phyloP scores from a whole-genome alignment of 2,888 invertebrate species.

The Agriopis marginaria region DNA sequence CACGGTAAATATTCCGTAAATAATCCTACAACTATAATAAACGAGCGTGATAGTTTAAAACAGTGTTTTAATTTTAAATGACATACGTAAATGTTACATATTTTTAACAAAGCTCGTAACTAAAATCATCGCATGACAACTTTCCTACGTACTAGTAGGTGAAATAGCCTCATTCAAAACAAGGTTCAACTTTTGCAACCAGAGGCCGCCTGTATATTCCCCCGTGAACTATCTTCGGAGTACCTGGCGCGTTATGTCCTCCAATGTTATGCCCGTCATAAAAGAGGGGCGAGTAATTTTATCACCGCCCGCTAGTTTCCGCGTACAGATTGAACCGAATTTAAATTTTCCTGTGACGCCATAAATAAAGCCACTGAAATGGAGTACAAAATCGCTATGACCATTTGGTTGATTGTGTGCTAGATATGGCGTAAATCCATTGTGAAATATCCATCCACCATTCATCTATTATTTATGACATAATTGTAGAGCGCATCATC shows the following conservation, averaged over 20 bases:
- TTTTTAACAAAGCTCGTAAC: too few relatives aligned
- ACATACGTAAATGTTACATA: too few relatives aligned
- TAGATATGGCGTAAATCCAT: background rate
- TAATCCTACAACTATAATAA: too few relatives aligned
- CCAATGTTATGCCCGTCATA: constrained; percentile 40
- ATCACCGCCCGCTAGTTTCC: constrained; percentile 44
- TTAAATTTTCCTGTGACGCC: constrained; percentile 43
- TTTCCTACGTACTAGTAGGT: background rate
- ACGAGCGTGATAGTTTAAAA: too few relatives aligned
- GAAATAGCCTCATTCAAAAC: constrained; percentile 44
- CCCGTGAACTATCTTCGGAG: constrained; percentile 35
- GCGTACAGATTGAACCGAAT: constrained; percentile 46
- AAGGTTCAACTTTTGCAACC: constrained; percentile 37
- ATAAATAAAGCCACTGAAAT: constrained; percentile 42
- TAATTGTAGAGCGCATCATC: background rate
- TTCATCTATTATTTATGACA: background rate
- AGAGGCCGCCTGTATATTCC: constrained; percentile 41
- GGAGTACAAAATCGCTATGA: constrained; percentile 30
- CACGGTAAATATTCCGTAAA: too few relatives aligned
- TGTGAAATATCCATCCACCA: background rate
- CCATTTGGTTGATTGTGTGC: constrained; percentile 1
- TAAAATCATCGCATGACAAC: too few relatives aligned
- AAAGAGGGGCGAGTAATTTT: constrained; percentile 50
- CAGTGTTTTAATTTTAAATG: too few relatives aligned
- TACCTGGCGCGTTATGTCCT: constrained; percentile 43